Evolutionary conservation across 2,888 invertebrate genomes (phyloP).

Genomic region (Trisateles emortualis): DNA sequence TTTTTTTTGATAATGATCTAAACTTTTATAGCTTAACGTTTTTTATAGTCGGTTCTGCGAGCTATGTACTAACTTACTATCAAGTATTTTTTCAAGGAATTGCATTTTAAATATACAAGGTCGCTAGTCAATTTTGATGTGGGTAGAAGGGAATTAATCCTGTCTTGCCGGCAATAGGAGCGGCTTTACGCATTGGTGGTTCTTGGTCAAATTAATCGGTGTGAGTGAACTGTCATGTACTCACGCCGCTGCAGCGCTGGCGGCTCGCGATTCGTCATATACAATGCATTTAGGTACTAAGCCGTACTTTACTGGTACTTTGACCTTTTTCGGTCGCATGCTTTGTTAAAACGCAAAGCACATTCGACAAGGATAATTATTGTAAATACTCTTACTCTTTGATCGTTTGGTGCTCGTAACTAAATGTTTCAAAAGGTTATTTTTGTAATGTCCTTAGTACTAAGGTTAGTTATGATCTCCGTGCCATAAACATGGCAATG

Average conservation of each 20-base stretch:
- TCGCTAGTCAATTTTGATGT: slow-evolving; percentile 31
- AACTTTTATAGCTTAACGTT: too few species aligned
- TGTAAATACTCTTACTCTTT: slow-evolving; percentile 32
- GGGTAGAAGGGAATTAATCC: slow-evolving; percentile 34
- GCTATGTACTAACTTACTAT: too few species aligned
- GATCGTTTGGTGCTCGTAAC: slow-evolving; percentile 23
- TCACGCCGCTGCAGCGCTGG: too few species aligned
- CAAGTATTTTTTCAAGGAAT: neutral
- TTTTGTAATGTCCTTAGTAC: slow-evolving; percentile 9
- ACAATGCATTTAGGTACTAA: slow-evolving; percentile 50
- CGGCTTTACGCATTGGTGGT: slow-evolving; percentile 48
- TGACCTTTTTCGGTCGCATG: slow-evolving; percentile 53
- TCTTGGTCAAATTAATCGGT: slow-evolving; percentile 53
- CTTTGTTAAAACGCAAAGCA: slow-evolving; percentile 38
- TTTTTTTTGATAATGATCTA: too few species aligned
- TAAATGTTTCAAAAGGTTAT: slow-evolving; percentile 21
- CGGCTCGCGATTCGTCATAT: slow-evolving; percentile 60
- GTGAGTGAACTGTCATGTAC: slow-evolving; percentile 65
- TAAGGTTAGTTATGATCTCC: slow-evolving; percentile 7
- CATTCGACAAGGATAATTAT: slow-evolving; percentile 42
- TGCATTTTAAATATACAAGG: slow-evolving; percentile 3
- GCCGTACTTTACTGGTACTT: slow-evolving; percentile 47
- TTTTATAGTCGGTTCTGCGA: too few species aligned
- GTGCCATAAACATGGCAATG: slow-evolving; percentile 6
- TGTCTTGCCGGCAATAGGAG: slow-evolving; percentile 40